phyloP scores from a whole-genome alignment of 2,113 vertebrate genomes.

The Silurus glanis region DNA sequence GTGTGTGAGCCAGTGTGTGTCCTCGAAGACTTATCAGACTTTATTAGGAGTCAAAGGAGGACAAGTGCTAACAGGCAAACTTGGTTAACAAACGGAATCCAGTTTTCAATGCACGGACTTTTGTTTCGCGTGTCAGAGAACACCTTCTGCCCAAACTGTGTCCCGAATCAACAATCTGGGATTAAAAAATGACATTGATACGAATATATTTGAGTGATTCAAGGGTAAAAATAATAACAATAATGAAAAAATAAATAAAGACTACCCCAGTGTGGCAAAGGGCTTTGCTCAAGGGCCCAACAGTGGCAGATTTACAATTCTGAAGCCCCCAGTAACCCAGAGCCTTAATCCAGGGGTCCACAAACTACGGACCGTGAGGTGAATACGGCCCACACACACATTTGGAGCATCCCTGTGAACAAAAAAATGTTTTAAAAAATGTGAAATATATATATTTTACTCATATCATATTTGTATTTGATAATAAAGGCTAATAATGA shows the following conservation, averaged over 20 bases:
- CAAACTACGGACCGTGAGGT: too few species aligned
- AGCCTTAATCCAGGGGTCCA: too few species aligned
- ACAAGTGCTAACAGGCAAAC: background rate
- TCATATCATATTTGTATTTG: too few species aligned
- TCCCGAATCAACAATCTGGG: background rate
- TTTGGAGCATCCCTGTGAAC: too few species aligned
- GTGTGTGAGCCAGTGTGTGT: background rate
- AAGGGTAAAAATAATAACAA: background rate
- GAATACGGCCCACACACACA: too few species aligned
- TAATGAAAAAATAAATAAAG: background rate
- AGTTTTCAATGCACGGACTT: too few species aligned
- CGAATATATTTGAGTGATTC: background rate
- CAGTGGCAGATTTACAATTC: too few species aligned
- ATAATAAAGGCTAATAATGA: too few species aligned
- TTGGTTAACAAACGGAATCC: background rate
- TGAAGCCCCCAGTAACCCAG: too few species aligned
- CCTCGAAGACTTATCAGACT: background rate
- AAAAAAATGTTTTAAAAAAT: too few species aligned
- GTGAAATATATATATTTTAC: too few species aligned
- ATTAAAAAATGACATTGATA: background rate
- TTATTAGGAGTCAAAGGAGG: background rate
- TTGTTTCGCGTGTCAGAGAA: background rate
- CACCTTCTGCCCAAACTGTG: background rate
- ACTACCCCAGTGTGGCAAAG: background rate
- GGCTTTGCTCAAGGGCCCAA: too few species aligned